Conservation (phyloP, 1,140 invertebrate species). For the Laupala kohalensis region DNA sequence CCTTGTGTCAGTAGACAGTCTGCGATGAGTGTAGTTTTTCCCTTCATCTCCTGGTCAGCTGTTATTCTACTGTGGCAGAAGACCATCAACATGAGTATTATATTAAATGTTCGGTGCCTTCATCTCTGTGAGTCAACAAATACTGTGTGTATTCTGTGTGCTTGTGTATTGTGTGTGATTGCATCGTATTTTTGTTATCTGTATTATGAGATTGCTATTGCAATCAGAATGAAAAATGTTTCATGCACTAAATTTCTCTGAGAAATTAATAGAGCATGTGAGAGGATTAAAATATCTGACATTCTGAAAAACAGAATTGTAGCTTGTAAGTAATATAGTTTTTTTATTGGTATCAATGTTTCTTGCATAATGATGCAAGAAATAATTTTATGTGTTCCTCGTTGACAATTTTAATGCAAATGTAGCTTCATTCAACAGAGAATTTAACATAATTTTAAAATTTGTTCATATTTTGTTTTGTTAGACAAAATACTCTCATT, state of each 20-base stretch:
- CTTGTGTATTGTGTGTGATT: neutral
- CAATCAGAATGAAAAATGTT: neutral
- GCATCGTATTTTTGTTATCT: neutral
- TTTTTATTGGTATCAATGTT: neutral
- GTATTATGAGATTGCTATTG: neutral
- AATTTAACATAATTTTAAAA: no score
- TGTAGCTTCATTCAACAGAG: no score
- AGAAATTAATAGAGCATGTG: neutral
- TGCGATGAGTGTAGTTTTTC: neutral
- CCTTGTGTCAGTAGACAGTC: neutral
- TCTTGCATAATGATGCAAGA: neutral
- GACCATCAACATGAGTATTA: conserved; percentile 1
- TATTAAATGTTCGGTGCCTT: conserved; percentile 8
- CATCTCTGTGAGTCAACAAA: conserved; percentile 1
- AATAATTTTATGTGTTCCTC: neutral
- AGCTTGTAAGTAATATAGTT: neutral
- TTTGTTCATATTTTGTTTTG: neutral
- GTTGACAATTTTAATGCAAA: neutral
- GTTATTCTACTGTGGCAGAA: neutral
- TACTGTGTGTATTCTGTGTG: neutral
- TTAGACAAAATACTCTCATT: neutral
- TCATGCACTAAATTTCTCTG: neutral
- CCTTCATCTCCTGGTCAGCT: neutral
- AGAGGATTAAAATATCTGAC: neutral
- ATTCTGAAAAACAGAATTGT: neutral